A percentile compares a stretch with the other conserved stretches of the same genome.
These are phyloP conservation scores for Darevskia nairensis DNA, from an alignment of 2,797 vertebrate species.

Conservation along the genomic window DNA sequence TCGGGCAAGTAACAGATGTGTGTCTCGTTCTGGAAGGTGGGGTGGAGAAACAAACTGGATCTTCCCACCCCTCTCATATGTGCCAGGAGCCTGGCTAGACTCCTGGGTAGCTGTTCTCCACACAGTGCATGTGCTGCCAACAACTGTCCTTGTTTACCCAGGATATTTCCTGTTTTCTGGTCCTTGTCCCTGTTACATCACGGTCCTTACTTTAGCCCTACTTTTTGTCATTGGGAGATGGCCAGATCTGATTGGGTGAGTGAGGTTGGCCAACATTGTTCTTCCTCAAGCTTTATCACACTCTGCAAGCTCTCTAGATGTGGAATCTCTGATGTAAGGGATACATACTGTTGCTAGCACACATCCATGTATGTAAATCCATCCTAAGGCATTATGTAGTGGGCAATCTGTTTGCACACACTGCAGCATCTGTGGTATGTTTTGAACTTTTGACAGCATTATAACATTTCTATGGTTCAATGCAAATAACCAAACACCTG, in stretches of 20 bases:
- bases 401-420: background rate
- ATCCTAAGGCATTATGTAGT: background rate
- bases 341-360: background rate
- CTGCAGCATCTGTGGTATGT: background rate
- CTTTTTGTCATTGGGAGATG: background rate
- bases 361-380: background rate
- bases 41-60: background rate
- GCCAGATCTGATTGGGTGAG: background rate
- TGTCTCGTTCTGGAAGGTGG: no score
- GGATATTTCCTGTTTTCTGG: background rate
- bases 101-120: background rate
- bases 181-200: background rate
- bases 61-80: background rate
- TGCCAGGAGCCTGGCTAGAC: no score
- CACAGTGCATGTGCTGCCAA: background rate
- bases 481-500: background rate
- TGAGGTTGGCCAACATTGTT: background rate
- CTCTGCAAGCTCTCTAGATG: background rate
- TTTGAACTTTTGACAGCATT: background rate
- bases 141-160: background rate
- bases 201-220: background rate
- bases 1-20: background rate
- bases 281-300: background rate
- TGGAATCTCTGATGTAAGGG: background rate
- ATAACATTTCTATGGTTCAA: background rate